Evolutionary conservation across 2,797 vertebrate species (phyloP).

Genomic region (Malurus splendens): DNA sequence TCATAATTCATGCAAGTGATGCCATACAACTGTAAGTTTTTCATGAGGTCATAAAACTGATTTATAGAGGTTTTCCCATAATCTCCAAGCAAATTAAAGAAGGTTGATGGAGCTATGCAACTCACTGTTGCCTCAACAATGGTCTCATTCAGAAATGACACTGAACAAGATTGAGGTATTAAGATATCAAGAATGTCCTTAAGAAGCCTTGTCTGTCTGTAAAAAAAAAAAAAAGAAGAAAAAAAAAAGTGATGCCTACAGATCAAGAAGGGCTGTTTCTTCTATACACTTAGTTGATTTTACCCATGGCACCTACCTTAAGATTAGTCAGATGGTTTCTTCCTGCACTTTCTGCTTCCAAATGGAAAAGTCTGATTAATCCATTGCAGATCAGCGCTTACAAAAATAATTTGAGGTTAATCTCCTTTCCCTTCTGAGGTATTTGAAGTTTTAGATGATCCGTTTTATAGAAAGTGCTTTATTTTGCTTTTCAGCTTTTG

Average conservation of each 20-base stretch:
- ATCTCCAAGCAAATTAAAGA: conserved; percentile 63
- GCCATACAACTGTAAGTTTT: conserved; percentile 51
- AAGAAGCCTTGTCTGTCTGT: conserved; percentile 22
- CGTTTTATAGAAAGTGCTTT: neutral
- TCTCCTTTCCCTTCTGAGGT: neutral
- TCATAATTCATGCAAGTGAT: conserved; percentile 60
- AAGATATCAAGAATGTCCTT: conserved; percentile 44
- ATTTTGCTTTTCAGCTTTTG: neutral
- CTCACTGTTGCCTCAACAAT: conserved; percentile 52
- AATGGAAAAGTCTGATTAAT: neutral
- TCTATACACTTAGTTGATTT: neutral
- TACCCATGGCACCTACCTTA: neutral
- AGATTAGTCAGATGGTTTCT: neutral
- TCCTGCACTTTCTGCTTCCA: neutral
- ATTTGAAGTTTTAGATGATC: neutral
- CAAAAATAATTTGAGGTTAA: neutral
- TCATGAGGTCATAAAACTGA: conserved; percentile 59
- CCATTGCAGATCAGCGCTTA: neutral
- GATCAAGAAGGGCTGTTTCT: neutral
- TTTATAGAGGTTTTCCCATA: conserved; percentile 62
- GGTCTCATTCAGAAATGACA: conserved; percentile 56
- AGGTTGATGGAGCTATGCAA: conserved; percentile 57
- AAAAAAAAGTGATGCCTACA: neutral
- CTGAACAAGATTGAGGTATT: conserved; percentile 48
- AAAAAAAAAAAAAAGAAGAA: neutral